A percentile compares a stretch with the other conserved stretches of the same genome.
These are phyloP conservation scores for Myotis myotis DNA, from an alignment of 2,797 vertebrate species.

Conservation along the genomic window DNA sequence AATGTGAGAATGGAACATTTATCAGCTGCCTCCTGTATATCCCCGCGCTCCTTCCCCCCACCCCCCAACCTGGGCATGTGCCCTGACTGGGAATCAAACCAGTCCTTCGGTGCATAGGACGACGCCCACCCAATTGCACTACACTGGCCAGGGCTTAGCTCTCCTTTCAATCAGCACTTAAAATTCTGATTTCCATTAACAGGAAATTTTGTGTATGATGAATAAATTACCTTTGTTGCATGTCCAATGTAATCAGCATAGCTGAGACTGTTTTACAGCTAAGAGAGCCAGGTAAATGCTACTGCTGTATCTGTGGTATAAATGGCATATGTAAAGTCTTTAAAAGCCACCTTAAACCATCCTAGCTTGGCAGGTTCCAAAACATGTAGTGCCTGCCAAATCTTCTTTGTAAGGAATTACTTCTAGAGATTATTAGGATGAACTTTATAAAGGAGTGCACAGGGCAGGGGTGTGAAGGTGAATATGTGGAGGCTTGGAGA, in stretches of 20 bases:
- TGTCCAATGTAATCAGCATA: constrained; percentile 1
- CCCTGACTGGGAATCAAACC: too few species aligned
- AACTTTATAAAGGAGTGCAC: not conserved
- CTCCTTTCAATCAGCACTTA: constrained; percentile 62
- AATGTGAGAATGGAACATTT: too few species aligned
- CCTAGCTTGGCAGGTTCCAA: constrained; percentile 33
- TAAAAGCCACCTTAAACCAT: constrained; percentile 33
- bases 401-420: constrained; percentile 20
- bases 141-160: not conserved
- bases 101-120: too few species aligned
- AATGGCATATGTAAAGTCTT: constrained; percentile 39
- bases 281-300: constrained; percentile 29
- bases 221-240: constrained; percentile 46
- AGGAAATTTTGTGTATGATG: constrained; percentile 8
- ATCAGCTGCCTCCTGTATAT: too few species aligned
- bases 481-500: not conserved
- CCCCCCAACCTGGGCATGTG: too few species aligned
- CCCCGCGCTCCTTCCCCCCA: too few species aligned
- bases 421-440: not conserved
- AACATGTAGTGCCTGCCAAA: constrained; percentile 20
- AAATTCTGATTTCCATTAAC: constrained; percentile 64
- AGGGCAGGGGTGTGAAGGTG: not conserved
- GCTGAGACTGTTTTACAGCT: constrained; percentile 31
- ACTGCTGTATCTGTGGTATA: not conserved
- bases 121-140: too few species aligned